Conservation (phyloP, 2,888 invertebrate genomes). For the Dryocosmus kuriphilus region DNA sequence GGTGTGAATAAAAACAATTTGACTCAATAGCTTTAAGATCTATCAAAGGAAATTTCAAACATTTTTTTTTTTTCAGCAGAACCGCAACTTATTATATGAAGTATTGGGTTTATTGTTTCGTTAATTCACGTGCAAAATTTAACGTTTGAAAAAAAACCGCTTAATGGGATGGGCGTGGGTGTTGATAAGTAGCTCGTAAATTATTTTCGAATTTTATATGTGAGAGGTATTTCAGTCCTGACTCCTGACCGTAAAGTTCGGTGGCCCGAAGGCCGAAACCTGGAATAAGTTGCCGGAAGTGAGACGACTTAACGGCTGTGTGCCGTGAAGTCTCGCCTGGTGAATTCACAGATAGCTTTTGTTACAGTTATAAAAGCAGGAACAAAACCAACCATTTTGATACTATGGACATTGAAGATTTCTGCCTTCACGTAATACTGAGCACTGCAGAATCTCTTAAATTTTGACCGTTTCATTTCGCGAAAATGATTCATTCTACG, state of each 20-base stretch:
- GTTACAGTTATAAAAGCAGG: conserved; percentile 25
- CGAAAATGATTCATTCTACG: no score
- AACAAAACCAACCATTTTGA: neutral
- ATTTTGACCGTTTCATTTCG: no score
- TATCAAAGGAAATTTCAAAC: no score
- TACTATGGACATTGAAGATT: neutral
- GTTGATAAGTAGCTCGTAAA: conserved; percentile 13
- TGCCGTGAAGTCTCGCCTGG: conserved; percentile 52
- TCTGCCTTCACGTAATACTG: neutral
- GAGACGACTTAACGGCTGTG: conserved; percentile 57
- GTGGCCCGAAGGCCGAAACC: conserved; percentile 70
- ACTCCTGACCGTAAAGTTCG: conserved; percentile 64
- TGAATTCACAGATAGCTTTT: conserved; percentile 54
- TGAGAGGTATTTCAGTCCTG: conserved; percentile 41
- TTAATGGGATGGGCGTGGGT: neutral
- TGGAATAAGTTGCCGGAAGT: conserved; percentile 52
- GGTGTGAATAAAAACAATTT: no score
- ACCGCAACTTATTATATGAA: no score
- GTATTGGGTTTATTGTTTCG: no score
- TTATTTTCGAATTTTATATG: neutral
- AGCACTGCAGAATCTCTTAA: no score
- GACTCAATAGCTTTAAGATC: no score
- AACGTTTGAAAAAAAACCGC: neutral
- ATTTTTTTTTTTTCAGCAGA: no score
- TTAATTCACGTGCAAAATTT: neutral